These are phyloP conservation scores for Polyommatus icarus DNA, from an alignment of 2,888 invertebrate genomes.

Conservation along the genomic window DNA sequence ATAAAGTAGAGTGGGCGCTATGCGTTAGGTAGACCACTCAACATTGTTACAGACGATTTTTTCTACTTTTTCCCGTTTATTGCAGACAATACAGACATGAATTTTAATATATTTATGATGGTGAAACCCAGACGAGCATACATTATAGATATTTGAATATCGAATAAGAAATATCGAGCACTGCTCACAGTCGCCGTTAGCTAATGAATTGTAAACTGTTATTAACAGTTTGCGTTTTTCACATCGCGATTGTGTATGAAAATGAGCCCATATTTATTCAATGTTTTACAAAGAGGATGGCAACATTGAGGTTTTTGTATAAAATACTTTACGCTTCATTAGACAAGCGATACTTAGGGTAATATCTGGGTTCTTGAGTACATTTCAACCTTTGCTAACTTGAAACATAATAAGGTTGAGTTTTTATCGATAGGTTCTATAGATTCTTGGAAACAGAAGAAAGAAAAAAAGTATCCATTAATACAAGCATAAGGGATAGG, in stretches of 20 bases:
- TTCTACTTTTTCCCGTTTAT: not conserved
- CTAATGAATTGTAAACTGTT: constrained; percentile 71
- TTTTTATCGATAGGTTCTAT: too few relatives aligned
- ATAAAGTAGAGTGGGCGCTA: too few relatives aligned
- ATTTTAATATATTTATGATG: constrained; percentile 14
- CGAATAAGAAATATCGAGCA: constrained; percentile 2
- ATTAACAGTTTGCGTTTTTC: constrained; percentile 69
- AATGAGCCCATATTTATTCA: constrained; percentile 69
- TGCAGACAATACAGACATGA: not conserved
- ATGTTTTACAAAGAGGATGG: constrained; percentile 68
- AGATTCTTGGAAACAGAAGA: too few relatives aligned
- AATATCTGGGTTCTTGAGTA: not conserved
- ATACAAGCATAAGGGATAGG: too few relatives aligned
- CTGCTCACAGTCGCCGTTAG: constrained; percentile 54
- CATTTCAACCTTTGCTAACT: not conserved
- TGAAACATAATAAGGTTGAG: too few relatives aligned
- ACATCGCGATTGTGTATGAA: constrained; percentile 68
- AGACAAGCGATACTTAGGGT: constrained; percentile 41
- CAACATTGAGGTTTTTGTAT: constrained; percentile 58
- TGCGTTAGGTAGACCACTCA: too few relatives aligned
- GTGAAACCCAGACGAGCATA: constrained; percentile 23
- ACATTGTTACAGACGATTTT: not conserved
- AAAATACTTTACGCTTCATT: constrained; percentile 68
- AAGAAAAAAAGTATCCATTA: too few relatives aligned
- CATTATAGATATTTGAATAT: constrained; percentile 18